Base-by-base conservation (phyloP, 2,797 vertebrate species). In the Florisuga fusca region DNA sequence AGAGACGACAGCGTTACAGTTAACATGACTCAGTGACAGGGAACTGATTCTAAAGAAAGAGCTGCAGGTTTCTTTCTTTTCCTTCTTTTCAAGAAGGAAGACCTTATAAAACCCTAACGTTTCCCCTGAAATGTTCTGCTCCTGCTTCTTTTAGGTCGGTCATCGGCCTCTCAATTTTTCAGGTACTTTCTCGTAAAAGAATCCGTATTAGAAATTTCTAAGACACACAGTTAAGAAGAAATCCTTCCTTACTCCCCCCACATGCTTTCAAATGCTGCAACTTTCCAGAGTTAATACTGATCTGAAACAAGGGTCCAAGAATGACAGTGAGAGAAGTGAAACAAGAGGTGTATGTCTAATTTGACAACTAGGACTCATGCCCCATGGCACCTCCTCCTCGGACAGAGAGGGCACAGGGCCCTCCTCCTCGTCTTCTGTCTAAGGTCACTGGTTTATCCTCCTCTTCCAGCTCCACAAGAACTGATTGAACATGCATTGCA, bases 401-500 rank as follows among this genome's bases (percentile, higher is more conserved):
- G 88, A 75, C 0, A 2, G 88, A 95, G 94, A 94, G 91, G 94
- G 82, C 86, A 94, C 93, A 94, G 74, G 5, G 50, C 95, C 87
- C 94, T 96, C 94, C 90, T 95, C 92, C 95, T 95, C 46, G 7
- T 97, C 95, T 94, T 95, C 96, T 96, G 94, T 97, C 95, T 94
- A 94, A 95, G 96, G 97, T 96, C 96, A 95, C 96, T 95, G 96
- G 94, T 95, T 97, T 96, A 94, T 96, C 95, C 89, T 97, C 95
- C 94, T 95, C 96, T 97, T 97, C 96, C 93, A 96, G 95, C 94
- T 96, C 97, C 95, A 97, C 94, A 97, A 97, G 96, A 96, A 96
- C 96, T 95, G 96, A 96, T 89, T 97, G 97, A 98, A 97, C 97
- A 97, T 97, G 97, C 98, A 97, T 96, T 96, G 95, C 96, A 87